Base-by-base conservation (phyloP, 1,140 invertebrate species). In the Ruditapes philippinarum region DNA sequence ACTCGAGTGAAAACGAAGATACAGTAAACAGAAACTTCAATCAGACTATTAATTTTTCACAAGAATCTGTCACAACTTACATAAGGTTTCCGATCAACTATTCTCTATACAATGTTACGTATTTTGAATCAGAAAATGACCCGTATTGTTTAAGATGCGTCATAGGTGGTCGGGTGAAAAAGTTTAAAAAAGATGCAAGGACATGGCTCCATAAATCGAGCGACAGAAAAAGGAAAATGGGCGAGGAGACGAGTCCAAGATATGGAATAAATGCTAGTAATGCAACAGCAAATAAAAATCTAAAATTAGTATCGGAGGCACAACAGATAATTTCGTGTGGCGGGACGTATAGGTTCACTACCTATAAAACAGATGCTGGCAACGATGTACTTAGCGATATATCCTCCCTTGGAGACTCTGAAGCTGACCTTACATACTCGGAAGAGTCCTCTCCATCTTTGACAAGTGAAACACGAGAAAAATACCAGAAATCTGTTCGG, bases 131-230 rank as follows among this genome's bases (percentile, higher is more conserved):
- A 0, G 81, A 83, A 25, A 45, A 49, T 36, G 65, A 65, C 38
- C 81, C 81, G 40, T 83, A 83, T 51, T 83, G 81, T 49, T 25
- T 83, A 12, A 68, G 22, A 17, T 83, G 81, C 28, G 40, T 68
- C 11, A 70, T 68, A 42, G 81, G 45, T 38, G 81, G 81, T 0
- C n/a, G 31, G 36, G 81, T 42, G 62, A 65, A 28, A 36, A 68
- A 33, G 36, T 83, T 49, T 38, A 83, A 83, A 33, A 83, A 83
- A 49, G 81, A 83, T 33, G 81, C 81, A 0, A n/a, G 81, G 9
- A 31, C 45, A 0, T 83, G 81, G 81, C 81, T 83, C 28, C 81
- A 83, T 36, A 83, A 83, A 68, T 45, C 57, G n/a, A 83, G 81
- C 42, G 81, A 83, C 28, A 65, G 62, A 25, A 83, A 83, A 45